phyloP scores from a whole-genome alignment of 2,888 invertebrate genomes.

The Chelonus formosanus region DNA sequence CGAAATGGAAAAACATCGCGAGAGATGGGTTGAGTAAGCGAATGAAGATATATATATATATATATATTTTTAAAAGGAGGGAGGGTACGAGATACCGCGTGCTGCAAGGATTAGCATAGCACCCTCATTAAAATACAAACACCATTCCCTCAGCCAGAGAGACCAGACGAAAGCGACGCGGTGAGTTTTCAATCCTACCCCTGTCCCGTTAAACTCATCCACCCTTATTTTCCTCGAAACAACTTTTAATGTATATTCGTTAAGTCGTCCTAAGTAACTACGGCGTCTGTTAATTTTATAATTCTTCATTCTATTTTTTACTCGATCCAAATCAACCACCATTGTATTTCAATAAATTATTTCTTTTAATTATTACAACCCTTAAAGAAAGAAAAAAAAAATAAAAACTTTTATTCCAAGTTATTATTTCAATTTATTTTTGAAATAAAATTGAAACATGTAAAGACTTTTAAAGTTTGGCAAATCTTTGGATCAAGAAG shows the following conservation, averaged over 20 bases:
- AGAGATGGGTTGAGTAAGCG: slow-evolving; percentile 12
- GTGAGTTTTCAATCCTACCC: slow-evolving; percentile 36
- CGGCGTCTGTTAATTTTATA: slow-evolving; percentile 58
- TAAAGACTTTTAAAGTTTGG: background rate
- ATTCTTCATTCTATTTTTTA: slow-evolving; percentile 18
- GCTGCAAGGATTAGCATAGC: slow-evolving; percentile 63
- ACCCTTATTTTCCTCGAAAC: slow-evolving; percentile 45
- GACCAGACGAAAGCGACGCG: slow-evolving; percentile 35
- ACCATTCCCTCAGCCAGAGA: slow-evolving; percentile 52
- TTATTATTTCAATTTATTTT: background rate
- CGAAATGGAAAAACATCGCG: slow-evolving; percentile 55
- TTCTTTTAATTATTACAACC: background rate
- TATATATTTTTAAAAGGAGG: background rate
- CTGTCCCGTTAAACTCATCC: slow-evolving; percentile 20
- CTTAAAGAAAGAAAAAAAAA: background rate
- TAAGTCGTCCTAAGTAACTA: slow-evolving; percentile 60
- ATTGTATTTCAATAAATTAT: slow-evolving; percentile 32
- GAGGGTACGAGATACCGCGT: slow-evolving; percentile 44
- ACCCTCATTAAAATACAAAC: slow-evolving; percentile 65
- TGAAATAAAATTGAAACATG: background rate
- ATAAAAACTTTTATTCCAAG: background rate
- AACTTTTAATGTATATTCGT: slow-evolving; percentile 65
- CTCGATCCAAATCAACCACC: no score
- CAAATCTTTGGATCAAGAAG: slow-evolving; percentile 12
- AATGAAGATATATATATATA: background rate